These are phyloP conservation scores for Hylaeus anthracinus DNA, from an alignment of 1,140 invertebrate genomes.

Conservation along the genomic window DNA sequence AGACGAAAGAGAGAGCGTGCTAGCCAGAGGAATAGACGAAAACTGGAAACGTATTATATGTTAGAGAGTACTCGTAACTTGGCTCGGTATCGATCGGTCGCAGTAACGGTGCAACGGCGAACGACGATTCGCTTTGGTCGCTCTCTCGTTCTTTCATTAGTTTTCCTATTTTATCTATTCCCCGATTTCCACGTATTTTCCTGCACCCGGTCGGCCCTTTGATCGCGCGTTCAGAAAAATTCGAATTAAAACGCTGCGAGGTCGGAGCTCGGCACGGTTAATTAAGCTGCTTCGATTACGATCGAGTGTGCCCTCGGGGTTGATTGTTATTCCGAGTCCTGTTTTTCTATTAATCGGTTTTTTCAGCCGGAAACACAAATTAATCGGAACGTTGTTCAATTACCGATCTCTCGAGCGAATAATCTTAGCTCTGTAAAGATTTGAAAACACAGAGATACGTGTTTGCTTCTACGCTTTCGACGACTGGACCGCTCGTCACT, in stretches of 20 bases:
- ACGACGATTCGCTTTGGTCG: not conserved
- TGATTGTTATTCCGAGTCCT: not conserved
- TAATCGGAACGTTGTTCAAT: no score
- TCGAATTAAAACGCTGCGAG: constrained; percentile 9
- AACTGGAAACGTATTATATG: not conserved
- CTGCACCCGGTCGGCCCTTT: not conserved
- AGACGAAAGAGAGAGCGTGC: not conserved
- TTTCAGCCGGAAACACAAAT: not conserved
- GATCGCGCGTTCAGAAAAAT: constrained; percentile 15
- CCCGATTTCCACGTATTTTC: not conserved
- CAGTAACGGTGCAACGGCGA: no score
- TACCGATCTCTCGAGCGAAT: not conserved
- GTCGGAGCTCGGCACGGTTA: constrained; percentile 10
- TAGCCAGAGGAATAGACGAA: not conserved
- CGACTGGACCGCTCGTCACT: no score
- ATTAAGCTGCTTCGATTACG: constrained; percentile 16
- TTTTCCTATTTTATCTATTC: constrained; percentile 1
- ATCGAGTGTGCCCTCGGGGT: no score
- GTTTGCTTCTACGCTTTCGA: no score
- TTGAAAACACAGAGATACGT: no score
- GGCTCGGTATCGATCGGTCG: not conserved
- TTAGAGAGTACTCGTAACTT: constrained; percentile 14
- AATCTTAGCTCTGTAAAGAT: not conserved
- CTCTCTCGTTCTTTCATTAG: not conserved
- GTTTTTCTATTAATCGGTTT: not conserved